Base-by-base conservation (phyloP, 2,888 invertebrate species). In the Pristionchus fissidentatus region DNA sequence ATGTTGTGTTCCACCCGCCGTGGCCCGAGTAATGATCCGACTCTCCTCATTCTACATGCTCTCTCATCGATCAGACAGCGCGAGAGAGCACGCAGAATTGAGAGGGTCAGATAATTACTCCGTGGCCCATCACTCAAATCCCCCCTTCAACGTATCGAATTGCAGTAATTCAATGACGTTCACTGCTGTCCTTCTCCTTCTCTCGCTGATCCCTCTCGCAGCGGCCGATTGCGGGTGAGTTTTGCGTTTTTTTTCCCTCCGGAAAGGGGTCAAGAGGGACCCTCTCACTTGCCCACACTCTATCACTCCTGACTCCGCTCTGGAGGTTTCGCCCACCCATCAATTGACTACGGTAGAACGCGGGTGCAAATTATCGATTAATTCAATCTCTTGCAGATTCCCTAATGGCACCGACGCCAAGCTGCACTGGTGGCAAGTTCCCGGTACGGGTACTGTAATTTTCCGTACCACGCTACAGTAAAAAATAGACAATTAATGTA, bases 381-480 rank as follows among this genome's bases (percentile, higher is more conserved):
- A n/a, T n/a, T n/a, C n/a, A n/a, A 22, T 3, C 35, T 35, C 32
- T 62, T 62, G 29, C 73, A 38, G 77, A 29, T 77, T 77, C 52
- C 77, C 77, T n/a, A 77, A 77, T 52, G 80, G 80, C 13, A 80
- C 80, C 4, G 80, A 80, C 29, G 7, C 80, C 26, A 10, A 38
- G 22, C 29, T 80, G 4, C 35, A 80, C 32, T 80, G 80, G 80
- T 80, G 80, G 80, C 80, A 80, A 60, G 29, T 22, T 1, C 35
- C 35, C 10, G 80, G 80, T 32, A 1, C 1, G 62, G 13, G 29
- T 26, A 2, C 26, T 2, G 29, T 2, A 26, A 57, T 55, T 19
- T 4, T 8, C 3, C 52, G 3, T 29, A 29, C 29, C 35, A 22
- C 10, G 4, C 22, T 55, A 8, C 15, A 35, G 35, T 62, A 35